phyloP scores from a whole-genome alignment of 2,888 invertebrate species.

The Sepioteuthis lessoniana region DNA sequence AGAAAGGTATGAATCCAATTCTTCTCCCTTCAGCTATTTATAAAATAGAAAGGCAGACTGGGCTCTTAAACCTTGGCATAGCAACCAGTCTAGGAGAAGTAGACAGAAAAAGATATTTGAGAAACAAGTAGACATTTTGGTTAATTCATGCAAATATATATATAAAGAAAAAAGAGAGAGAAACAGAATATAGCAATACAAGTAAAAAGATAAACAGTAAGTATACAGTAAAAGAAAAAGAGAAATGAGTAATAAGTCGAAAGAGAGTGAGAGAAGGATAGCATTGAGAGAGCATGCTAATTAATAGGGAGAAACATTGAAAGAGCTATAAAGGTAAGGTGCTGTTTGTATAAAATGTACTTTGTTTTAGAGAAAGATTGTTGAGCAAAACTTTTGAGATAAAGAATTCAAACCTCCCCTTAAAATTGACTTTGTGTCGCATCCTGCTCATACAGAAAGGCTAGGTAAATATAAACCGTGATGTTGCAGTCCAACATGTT shows the following conservation, averaged over 20 bases:
- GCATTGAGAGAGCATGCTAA: background rate
- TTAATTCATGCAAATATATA: background rate
- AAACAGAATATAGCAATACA: background rate
- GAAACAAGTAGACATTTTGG: too few relatives aligned
- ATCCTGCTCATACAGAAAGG: too few relatives aligned
- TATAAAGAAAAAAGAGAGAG: background rate
- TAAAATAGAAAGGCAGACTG: too few relatives aligned
- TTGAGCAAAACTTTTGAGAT: background rate
- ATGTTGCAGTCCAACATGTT: too few relatives aligned
- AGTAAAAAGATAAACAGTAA: constrained; percentile 24
- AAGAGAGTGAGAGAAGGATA: background rate
- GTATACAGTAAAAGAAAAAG: background rate
- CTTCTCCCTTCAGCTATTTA: too few relatives aligned
- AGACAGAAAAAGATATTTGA: too few relatives aligned
- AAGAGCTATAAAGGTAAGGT: background rate
- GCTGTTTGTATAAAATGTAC: constrained; percentile 18
- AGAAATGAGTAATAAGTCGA: background rate
- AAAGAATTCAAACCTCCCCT: too few relatives aligned
- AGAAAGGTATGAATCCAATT: too few relatives aligned
- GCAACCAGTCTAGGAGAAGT: too few relatives aligned
- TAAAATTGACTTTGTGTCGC: too few relatives aligned
- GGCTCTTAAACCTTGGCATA: too few relatives aligned
- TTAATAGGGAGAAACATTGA: background rate
- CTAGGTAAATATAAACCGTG: too few relatives aligned
- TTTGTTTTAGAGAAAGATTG: background rate